Percentiles rank a stretch among this genome's conserved stretches.
Conservation (phyloP, 2,113 vertebrate species). For the Carettochelys insculpta region DNA sequence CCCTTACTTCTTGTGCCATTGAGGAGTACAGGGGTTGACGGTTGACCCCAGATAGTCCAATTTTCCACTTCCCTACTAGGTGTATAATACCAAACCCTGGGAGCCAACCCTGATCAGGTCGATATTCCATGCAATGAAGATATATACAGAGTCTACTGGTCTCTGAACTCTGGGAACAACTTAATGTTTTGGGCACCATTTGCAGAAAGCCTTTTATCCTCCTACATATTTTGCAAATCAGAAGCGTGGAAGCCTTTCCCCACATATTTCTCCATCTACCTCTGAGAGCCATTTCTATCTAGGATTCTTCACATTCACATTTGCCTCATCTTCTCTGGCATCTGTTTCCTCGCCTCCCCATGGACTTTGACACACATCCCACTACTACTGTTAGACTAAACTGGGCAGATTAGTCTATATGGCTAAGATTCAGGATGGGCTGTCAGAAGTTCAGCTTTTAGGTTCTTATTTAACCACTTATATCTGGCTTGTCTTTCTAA, state of each 20-base stretch:
- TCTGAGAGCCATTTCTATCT: not conserved
- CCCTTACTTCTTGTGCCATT: too few species aligned
- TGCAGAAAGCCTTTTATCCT: not conserved
- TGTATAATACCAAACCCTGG: too few species aligned
- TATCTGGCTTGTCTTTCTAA: not conserved
- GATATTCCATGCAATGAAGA: too few species aligned
- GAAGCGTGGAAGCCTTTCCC: not conserved
- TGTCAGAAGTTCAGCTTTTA: not conserved
- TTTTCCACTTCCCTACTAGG: too few species aligned
- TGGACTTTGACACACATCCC: not conserved
- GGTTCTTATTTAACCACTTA: not conserved
- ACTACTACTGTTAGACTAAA: conserved; percentile 21
- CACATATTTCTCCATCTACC: accelerated
- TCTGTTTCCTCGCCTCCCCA: not conserved
- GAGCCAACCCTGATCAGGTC: too few species aligned
- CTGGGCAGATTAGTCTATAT: not conserved
- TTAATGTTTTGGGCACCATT: not conserved
- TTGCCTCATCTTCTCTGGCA: not conserved
- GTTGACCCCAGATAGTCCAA: too few species aligned
- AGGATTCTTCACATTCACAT: not conserved
- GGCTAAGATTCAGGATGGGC: not conserved
- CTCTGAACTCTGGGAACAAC: not conserved
- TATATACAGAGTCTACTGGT: not conserved
- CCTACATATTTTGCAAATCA: accelerated
- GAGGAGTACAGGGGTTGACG: too few species aligned